phyloP scores from a whole-genome alignment of 2,888 invertebrate genomes.

The Agriopis leucophaearia region DNA sequence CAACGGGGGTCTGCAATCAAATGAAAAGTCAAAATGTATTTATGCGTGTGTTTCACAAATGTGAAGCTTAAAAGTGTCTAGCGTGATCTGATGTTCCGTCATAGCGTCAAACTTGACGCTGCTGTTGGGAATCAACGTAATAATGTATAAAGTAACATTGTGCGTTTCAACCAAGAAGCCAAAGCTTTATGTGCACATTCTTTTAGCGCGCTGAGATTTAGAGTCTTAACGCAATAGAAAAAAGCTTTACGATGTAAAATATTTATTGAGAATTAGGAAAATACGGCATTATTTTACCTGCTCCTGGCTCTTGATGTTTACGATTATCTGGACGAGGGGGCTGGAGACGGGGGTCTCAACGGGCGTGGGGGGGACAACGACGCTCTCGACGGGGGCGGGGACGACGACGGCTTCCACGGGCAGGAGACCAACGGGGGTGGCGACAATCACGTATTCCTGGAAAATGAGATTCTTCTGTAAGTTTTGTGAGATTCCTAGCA shows the following conservation, averaged over 20 bases:
- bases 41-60: background rate
- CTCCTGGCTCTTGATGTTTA: slow-evolving; percentile 43
- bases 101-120: too few relatives aligned
- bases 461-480: background rate
- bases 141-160: too few relatives aligned
- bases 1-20: slow-evolving; percentile 1
- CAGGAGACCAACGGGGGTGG: slow-evolving; percentile 50
- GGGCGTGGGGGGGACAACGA: slow-evolving; percentile 46
- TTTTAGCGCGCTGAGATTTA: too few relatives aligned
- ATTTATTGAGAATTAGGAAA: background rate
- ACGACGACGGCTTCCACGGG: slow-evolving; percentile 43
- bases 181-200: too few relatives aligned
- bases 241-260: background rate
- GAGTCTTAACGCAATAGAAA: background rate
- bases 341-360: slow-evolving; percentile 50
- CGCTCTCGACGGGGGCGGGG: slow-evolving; percentile 47
- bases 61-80: background rate
- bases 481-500: too few relatives aligned
- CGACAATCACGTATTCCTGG: slow-evolving; percentile 47
- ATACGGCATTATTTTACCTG: slow-evolving; percentile 24
- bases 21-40: background rate
- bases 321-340: slow-evolving; percentile 53
- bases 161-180: too few relatives aligned
- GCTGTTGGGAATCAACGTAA: too few relatives aligned
- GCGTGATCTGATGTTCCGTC: too few relatives aligned